Evolutionary conservation across 2,888 invertebrate species (phyloP).

Genomic region (Caenorhabditis sp.): DNA sequence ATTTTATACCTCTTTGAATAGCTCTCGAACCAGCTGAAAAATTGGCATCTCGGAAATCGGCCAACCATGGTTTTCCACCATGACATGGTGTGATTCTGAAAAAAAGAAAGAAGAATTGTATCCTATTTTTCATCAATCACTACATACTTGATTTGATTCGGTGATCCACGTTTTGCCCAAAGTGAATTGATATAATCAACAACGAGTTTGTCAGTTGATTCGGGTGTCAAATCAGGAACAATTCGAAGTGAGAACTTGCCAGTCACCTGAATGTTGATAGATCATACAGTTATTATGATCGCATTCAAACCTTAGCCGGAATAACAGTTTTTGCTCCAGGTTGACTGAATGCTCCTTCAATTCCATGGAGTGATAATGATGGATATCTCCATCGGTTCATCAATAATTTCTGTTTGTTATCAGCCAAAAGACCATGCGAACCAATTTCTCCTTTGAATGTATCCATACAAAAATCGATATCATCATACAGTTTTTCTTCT

Average conservation of each 20-base stretch:
- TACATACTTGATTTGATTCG: slow-evolving; percentile 82
- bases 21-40: slow-evolving; percentile 82
- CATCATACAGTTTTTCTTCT: slow-evolving; percentile 78
- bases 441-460: slow-evolving; percentile 81
- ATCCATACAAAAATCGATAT: slow-evolving; percentile 85
- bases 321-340: slow-evolving; percentile 85
- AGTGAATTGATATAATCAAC: slow-evolving; percentile 80
- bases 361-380: slow-evolving; percentile 87
- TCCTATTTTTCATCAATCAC: too few relatives aligned
- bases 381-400: slow-evolving; percentile 97
- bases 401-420: slow-evolving; percentile 79
- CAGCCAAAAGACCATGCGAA: slow-evolving; percentile 77
- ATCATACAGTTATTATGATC: too few relatives aligned
- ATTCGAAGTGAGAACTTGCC: slow-evolving; percentile 96
- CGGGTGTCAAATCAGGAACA: slow-evolving; percentile 84
- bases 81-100: slow-evolving; percentile 74
- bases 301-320: slow-evolving; percentile 47
- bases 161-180: slow-evolving; percentile 80
- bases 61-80: slow-evolving; percentile 90
- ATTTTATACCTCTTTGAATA: slow-evolving; percentile 56
- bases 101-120: slow-evolving; percentile 1
- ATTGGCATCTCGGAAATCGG: slow-evolving; percentile 89
- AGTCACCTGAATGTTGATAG: slow-evolving; percentile 79
- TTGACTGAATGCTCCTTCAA: slow-evolving; percentile 92
- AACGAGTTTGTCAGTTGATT: slow-evolving; percentile 80